phyloP scores from a whole-genome alignment of 2,113 vertebrate species.

The Crypturellus undulatus region DNA sequence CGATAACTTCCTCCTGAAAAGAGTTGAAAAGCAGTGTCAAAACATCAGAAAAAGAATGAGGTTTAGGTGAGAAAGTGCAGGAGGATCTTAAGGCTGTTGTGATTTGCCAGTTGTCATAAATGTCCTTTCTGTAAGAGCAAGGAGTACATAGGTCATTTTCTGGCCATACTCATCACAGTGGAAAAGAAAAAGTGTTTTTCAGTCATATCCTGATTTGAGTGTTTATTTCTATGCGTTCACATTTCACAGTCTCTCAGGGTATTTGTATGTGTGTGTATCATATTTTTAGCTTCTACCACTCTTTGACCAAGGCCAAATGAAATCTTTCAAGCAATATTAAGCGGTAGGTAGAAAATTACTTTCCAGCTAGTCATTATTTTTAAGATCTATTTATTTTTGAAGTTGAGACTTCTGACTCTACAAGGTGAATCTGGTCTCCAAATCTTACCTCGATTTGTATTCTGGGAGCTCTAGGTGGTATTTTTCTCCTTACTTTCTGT shows the following conservation, averaged over 20 bases:
- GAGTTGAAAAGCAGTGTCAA: neutral
- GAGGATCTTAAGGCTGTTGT: neutral
- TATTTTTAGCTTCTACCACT: neutral
- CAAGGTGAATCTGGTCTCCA: neutral
- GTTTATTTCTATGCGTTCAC: rapidly evolving
- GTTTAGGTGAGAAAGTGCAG: neutral
- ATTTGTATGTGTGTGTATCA: rapidly evolving
- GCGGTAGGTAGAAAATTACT: neutral
- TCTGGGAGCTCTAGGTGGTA: neutral
- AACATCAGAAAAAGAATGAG: neutral
- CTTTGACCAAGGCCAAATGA: neutral
- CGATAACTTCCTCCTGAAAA: neutral
- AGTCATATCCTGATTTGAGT: neutral
- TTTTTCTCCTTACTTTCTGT: slow-evolving; percentile 17
- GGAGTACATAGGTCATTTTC: neutral
- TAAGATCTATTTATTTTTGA: neutral
- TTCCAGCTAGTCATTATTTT: neutral
- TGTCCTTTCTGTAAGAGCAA: neutral
- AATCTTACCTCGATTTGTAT: slow-evolving; percentile 16
- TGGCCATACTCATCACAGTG: neutral
- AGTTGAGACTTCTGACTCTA: neutral
- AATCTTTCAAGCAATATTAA: neutral
- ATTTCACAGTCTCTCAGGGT: neutral
- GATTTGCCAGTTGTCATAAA: neutral
- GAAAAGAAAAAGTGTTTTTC: neutral